Conservation (phyloP, 2,113 vertebrate genomes). For the Podarcis cretensis region DNA sequence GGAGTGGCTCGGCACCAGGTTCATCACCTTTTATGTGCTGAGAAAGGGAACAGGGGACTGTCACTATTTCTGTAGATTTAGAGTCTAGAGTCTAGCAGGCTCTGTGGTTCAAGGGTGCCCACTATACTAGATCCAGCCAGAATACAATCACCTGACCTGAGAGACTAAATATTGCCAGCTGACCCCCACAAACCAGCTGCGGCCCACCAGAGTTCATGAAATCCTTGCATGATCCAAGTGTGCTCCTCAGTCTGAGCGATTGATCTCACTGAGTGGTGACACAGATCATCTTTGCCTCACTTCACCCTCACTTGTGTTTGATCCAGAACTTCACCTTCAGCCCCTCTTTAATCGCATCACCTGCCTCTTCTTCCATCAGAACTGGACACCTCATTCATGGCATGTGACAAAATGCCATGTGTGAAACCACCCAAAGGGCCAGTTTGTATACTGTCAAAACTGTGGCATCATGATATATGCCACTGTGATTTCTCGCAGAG, state of each 20-base stretch:
- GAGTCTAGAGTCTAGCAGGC: no score
- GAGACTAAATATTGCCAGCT: no score
- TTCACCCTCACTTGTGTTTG: background rate
- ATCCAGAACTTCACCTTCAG: background rate
- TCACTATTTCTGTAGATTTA: no score
- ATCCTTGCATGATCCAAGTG: background rate
- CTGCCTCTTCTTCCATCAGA: background rate
- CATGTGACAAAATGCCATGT: background rate
- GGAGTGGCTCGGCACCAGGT: no score
- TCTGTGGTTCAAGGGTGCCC: no score
- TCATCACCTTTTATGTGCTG: no score
- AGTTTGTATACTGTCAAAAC: no score
- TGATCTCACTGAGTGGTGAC: background rate
- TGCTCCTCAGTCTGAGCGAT: background rate
- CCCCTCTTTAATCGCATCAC: background rate
- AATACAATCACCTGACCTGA: no score
- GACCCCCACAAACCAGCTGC: background rate
- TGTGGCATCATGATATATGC: background rate
- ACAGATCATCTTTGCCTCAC: background rate
- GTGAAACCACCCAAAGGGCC: background rate
- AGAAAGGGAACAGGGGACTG: no score
- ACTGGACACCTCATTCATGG: background rate
- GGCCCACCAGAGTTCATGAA: background rate
- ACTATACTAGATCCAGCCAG: no score
- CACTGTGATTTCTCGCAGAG: background rate